Percentiles rank a stretch among this genome's conserved stretches.
phyloP scores from a whole-genome alignment of 2,113 vertebrate species.

The Halcyon malimbica region DNA sequence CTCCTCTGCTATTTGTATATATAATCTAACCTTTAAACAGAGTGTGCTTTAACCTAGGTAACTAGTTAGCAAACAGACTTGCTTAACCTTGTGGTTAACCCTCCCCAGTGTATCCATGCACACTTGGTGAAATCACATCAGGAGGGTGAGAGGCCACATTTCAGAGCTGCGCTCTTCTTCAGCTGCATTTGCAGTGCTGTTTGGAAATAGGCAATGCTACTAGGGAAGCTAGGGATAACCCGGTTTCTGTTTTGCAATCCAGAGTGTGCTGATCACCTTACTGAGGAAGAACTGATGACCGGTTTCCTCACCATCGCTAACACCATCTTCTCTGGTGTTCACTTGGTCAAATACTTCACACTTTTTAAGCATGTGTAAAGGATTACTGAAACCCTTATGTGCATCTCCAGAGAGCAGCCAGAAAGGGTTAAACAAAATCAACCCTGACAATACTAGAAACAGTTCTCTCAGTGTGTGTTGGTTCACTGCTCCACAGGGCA shows the following conservation, averaged over 20 bases:
- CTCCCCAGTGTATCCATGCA: neutral
- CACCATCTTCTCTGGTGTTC: fast-evolving
- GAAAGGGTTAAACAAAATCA: conserved; percentile 84
- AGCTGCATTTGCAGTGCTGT: neutral
- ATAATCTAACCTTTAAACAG: neutral
- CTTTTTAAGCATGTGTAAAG: conserved; percentile 15
- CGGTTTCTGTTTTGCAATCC: neutral
- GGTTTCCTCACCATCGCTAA: neutral
- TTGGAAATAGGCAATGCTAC: neutral
- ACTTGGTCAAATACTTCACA: neutral
- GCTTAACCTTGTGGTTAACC: neutral
- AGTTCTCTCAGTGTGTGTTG: conserved; percentile 81
- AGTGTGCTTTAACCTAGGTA: neutral
- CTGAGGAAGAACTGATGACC: fast-evolving
- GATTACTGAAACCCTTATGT: conserved; percentile 56
- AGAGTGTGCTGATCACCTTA: neutral
- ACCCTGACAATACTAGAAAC: conserved; percentile 80
- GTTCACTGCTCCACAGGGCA: conserved; percentile 86
- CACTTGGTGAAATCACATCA: neutral
- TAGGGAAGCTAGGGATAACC: neutral
- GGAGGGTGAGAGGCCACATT: neutral
- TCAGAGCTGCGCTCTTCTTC: neutral
- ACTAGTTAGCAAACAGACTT: conserved; percentile 2
- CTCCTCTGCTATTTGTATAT: neutral
- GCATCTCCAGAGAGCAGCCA: conserved; percentile 73